Evolutionary conservation across 2,888 invertebrate genomes (phyloP).

Genomic region (Mythimna ferrago): DNA sequence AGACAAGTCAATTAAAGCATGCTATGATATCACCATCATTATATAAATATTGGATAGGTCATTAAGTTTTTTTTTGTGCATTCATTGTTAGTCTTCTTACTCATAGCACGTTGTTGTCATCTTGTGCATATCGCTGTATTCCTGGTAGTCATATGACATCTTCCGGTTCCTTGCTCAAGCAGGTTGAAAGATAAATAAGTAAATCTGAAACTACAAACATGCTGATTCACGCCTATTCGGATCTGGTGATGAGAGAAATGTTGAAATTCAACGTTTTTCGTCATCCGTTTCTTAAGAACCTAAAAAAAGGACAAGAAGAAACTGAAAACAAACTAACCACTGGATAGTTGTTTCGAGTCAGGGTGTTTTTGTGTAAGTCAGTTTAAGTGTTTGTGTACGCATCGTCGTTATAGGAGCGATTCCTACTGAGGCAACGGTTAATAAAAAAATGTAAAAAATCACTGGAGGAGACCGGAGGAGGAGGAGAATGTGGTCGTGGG

Average conservation of each 20-base stretch:
- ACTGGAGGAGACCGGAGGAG: no score
- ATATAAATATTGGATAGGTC: not conserved
- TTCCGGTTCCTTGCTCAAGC: not conserved
- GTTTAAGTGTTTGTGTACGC: not conserved
- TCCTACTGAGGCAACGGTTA: no score
- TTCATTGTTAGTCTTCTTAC: constrained; percentile 5
- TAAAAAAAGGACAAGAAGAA: not conserved
- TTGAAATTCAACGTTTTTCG: not conserved
- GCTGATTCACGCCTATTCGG: not conserved
- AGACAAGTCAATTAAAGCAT: not conserved
- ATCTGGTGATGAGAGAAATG: not conserved
- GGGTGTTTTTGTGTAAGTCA: no score
- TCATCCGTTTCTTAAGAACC: not conserved
- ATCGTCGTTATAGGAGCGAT: no score
- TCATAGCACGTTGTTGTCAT: not conserved
- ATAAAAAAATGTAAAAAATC: no score
- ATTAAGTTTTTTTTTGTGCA: not conserved
- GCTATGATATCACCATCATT: constrained; percentile 12
- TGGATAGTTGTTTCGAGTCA: no score
- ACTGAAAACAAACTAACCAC: not conserved
- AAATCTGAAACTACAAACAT: not conserved
- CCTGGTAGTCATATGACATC: not conserved
- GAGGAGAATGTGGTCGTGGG: no score
- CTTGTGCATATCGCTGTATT: constrained; percentile 1
- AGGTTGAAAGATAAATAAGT: not conserved